Evolutionary conservation across 1,140 invertebrate species (phyloP), one percentile per base, ranked within the genome.

Genomic region (Marisa cornuarietis): DNA sequence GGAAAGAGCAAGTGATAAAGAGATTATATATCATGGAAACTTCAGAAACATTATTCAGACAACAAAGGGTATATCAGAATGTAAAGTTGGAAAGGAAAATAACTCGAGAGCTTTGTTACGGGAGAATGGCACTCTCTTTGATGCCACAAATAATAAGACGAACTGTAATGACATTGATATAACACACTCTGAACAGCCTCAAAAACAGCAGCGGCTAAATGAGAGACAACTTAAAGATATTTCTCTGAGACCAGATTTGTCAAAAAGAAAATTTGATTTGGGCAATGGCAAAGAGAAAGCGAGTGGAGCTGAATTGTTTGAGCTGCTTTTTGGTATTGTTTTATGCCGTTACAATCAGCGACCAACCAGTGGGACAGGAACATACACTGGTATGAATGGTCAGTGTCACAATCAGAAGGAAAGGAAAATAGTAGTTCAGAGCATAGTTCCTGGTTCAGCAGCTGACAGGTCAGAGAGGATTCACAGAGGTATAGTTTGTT

Each of bases 331-430:
- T 81, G 85, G 85, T 54, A 82, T 86, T 66, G 79, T 82, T 49
- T 73, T 86, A 71, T 86, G 79, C 65, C 85, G 83, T 42, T 86
- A 84, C 74, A 86, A 83, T 69, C 79, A 81, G 58, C 81, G 80
- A 65, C 42, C 80, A 18, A 65, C 63, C 7, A 42, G 18, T 18
- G 14, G 26, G 63, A 63, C 10, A 5, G 42, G 72, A 13, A 63
- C 52, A 65, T 42, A 66, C n/a, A 16, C 66, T 18, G 14, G 26
- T 18, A 24, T 71, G 22, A 65, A 74, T 31, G 51, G 71, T 14
- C 66, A 74, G 20, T 16, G 20, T 13, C 22, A 73, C 16, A 62
- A 71, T 11, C 54, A 65, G 26, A 77, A 77, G 24, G 76, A 31
- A 13, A 49, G 84, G 20, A 85, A 85, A 58, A 58, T 85, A n/a